A percentile compares a stretch with the other conserved stretches of the same genome.
Evolutionary conservation across 64 coral and sea anemone species (phyloP).

Genomic region (Porites lutea): DNA sequence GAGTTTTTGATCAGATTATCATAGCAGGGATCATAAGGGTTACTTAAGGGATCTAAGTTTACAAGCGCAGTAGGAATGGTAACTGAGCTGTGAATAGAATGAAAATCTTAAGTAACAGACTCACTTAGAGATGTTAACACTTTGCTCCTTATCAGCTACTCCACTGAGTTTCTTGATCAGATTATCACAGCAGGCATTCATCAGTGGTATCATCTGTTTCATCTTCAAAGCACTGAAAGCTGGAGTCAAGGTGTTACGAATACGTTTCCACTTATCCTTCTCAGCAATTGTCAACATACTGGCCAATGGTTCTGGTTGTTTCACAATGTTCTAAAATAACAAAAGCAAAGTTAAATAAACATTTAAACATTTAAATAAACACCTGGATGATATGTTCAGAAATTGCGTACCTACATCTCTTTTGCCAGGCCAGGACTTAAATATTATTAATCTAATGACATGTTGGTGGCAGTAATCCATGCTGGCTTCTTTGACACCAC

Average conservation of each 20-base stretch:
- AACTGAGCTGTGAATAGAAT: background rate
- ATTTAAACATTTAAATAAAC: background rate
- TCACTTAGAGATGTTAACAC: slow-evolving; percentile 46
- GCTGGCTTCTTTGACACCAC: too few species aligned
- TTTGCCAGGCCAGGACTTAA: too few species aligned
- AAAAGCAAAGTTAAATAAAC: too few species aligned
- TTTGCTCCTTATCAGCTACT: slow-evolving; percentile 14
- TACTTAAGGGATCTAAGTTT: too few species aligned
- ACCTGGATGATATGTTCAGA: too few species aligned
- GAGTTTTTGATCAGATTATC: slow-evolving; percentile 39
- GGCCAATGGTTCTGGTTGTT: slow-evolving; percentile 35
- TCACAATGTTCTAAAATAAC: slow-evolving; percentile 11
- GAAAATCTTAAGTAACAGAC: background rate
- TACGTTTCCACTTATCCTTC: slow-evolving; percentile 49
- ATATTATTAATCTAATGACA: too few species aligned
- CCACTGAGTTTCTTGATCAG: slow-evolving; percentile 24
- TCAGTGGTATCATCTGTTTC: slow-evolving; percentile 51
- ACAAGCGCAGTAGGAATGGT: too few species aligned
- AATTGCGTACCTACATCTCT: too few species aligned
- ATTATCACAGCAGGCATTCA: slow-evolving; percentile 40
- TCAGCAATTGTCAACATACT: slow-evolving; percentile 51
- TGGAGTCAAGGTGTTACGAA: slow-evolving; percentile 52
- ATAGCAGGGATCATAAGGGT: slow-evolving; percentile 22
- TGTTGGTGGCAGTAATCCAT: too few species aligned
- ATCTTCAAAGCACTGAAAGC: slow-evolving; percentile 69